Conservation (phyloP, 2,113 vertebrate species). For the Callospermophilus lateralis region DNA sequence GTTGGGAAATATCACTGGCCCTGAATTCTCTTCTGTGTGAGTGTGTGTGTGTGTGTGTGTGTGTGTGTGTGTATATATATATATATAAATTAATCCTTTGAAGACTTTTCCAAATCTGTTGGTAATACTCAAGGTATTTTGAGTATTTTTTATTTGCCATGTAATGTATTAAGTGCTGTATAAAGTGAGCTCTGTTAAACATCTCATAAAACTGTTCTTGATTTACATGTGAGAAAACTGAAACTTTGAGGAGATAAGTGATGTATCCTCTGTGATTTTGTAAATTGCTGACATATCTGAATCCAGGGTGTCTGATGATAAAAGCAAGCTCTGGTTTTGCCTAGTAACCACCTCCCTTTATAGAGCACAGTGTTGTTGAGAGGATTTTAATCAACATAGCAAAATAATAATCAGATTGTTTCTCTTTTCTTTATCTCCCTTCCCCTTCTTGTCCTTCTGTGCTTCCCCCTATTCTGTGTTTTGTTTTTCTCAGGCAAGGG, state of each 20-base stretch:
- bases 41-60: too few species aligned
- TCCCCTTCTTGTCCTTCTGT: background rate
- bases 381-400: background rate
- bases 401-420: background rate
- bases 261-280: background rate
- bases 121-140: background rate
- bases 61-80: background rate
- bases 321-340: background rate
- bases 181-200: background rate
- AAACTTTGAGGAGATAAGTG: background rate
- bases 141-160: background rate
- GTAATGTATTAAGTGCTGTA: background rate
- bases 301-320: background rate
- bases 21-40: background rate
- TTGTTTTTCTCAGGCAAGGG: background rate
- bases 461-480: background rate
- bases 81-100: background rate
- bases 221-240: background rate
- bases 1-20: background rate
- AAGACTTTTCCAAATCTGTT: background rate
- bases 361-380: background rate
- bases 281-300: background rate
- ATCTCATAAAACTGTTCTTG: background rate
- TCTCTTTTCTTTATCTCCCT: background rate
- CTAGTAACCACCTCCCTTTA: background rate